Base-by-base conservation (phyloP, 2,113 vertebrate genomes). In the Maccullochella peelii region DNA sequence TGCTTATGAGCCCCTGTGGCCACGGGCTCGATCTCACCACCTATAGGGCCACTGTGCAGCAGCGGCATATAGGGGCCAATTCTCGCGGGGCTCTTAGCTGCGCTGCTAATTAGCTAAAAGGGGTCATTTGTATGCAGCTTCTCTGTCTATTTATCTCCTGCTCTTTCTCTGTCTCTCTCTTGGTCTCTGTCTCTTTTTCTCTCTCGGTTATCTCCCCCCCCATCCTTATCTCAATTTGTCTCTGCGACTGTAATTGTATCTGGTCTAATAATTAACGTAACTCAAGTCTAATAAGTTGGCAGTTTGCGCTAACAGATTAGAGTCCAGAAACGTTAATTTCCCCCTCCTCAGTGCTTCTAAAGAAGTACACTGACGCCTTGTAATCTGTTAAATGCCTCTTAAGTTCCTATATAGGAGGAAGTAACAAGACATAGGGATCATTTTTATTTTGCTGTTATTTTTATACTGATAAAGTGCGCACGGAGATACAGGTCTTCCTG, bases 101-200 rank as follows among this genome's bases (percentile, higher is more conserved):
- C 4, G 27, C 50, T 55, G 88, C 89, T 94, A 91, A 90, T 91
- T 90, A 91, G 86, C 81, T 88, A 82, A 88, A 85, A 88, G 90
- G 84, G 76, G 68, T 86, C 84, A 84, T 91, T 90, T 88, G 63
- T 83, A 82, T 89, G 85, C 85, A 88, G 79, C 71, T 15, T 55
- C 49, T 86, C 77, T 23, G 54, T 67, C 63, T 89, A 63, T 87
- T 73, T 76, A 77, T 82, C 73, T 63, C 57, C 44, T 7, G 12
- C 77, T 72, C 75, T 73, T 57, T 27, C 61, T 58, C 38, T 40
- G 40, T n/a, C 49, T 66, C 71, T 36, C 58, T 44, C 68, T 47
- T 4, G 25, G 59, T 25, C 71, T 75, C 62, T 18, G 3, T 33
- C 57, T 67, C 30, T n/a, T 67, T 75, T n/a, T 49, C 66, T 70